Evolutionary conservation across 1,140 invertebrate genomes (phyloP), one percentile per base, ranked within the genome.

Genomic region (Drosophila kikkawai): DNA sequence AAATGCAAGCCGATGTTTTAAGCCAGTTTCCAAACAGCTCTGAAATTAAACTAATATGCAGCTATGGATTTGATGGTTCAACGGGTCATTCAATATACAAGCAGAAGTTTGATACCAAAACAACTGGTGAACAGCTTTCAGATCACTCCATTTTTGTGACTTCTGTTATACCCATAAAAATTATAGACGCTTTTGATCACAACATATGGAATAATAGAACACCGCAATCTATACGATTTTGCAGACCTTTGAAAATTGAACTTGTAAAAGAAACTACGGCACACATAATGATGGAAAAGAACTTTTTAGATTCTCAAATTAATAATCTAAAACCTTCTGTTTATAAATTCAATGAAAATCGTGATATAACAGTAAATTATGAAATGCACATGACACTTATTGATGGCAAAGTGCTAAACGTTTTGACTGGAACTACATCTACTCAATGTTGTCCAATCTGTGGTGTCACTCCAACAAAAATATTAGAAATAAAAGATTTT

Each of bases 111-210:
- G 41, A 5, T 26, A 68, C 45, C 8, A 15, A 55, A 71, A 36
- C 59, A 65, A 47, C 68, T 53, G 39, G 36, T 19, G 41, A 41
- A 59, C 61, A 39, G 41, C 47, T 65, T 59, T 57, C 42, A 39
- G 59, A 76, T 70, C 45, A 65, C 41, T 70, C 47, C 11, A n/a
- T 59, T 17, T 70, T 70, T 70, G 47, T 76, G 7, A 76, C 60
- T 36, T 63, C 66, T 47, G 42, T 75, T 63, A 75, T 69, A 75
- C 58, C 56, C 36, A 57, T 64, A 42, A 37, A 64, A 75, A 55
- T 48, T 26, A 69, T 75, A 44, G 36, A 64, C 39, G 19, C 53
- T 15, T 70, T 63, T 70, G 11, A 71, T 32, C 22, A 17, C 3
- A 47, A 63, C 22, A 56, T 68, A 44, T 64, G 68, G 68, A 44